Conservation (phyloP, 2,797 vertebrate species). For the Urosaurus nigricauda region DNA sequence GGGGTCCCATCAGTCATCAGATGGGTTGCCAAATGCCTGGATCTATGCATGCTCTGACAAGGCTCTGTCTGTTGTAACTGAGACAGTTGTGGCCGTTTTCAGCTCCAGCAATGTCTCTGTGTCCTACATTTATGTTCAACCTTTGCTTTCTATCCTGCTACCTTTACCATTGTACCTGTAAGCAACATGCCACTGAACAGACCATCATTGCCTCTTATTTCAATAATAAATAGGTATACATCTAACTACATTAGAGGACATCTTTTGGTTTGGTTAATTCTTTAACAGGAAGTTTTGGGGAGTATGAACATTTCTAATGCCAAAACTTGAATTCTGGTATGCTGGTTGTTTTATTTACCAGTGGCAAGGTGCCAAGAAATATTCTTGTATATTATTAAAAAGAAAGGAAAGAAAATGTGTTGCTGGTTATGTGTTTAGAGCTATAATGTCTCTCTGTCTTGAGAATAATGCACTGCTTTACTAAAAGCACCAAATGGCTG, state of each 20-base stretch:
- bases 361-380: background rate
- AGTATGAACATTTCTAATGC: background rate
- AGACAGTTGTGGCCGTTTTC: too few relatives aligned
- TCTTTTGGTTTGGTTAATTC: background rate
- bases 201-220: background rate
- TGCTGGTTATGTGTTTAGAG: background rate
- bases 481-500: constrained; percentile 30
- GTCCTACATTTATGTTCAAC: too few relatives aligned
- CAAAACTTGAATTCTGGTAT: constrained; percentile 19
- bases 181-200: background rate
- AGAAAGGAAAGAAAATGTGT: constrained; percentile 17
- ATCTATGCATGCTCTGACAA: too few relatives aligned
- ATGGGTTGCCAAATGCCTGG: too few relatives aligned
- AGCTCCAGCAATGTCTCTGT: too few relatives aligned
- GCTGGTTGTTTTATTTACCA: background rate
- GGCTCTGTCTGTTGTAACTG: too few relatives aligned
- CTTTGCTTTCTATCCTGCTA: too few relatives aligned
- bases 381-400: background rate
- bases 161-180: background rate
- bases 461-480: constrained; percentile 35
- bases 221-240: background rate
- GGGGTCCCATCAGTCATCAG: too few relatives aligned
- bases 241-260: background rate
- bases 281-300: background rate
- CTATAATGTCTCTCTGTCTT: constrained; percentile 23